phyloP scores from a whole-genome alignment of 2,113 vertebrate genomes.

The Mustelus asterias region DNA sequence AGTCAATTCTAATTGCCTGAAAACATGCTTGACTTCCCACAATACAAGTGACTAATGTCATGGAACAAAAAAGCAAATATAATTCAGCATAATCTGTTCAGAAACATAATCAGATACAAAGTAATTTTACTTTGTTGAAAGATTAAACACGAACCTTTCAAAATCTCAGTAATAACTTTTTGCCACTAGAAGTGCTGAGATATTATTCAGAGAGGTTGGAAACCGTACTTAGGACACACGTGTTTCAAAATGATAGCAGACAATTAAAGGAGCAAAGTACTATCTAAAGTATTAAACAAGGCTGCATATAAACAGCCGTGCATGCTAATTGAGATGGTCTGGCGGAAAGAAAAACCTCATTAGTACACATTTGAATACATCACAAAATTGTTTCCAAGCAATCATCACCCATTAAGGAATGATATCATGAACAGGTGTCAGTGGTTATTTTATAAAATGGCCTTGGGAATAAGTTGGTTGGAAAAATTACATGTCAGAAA shows the following conservation, averaged over 20 bases:
- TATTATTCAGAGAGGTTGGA: not conserved
- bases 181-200: not conserved
- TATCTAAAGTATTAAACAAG: not conserved
- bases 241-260: not conserved
- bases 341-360: not conserved
- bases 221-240: not conserved
- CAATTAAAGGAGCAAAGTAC: not conserved
- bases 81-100: not conserved
- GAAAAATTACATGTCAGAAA: slow-evolving; percentile 3
- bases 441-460: not conserved
- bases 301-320: not conserved
- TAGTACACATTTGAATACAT: not conserved
- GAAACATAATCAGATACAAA: not conserved
- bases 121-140: not conserved
- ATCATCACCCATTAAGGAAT: not conserved
- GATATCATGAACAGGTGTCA: not conserved
- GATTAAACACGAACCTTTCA: not conserved
- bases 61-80: not conserved
- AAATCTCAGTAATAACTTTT: not conserved
- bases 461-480: not conserved
- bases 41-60: not conserved
- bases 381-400: not conserved
- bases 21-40: not conserved
- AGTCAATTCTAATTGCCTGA: not conserved
- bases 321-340: not conserved